phyloP scores from a whole-genome alignment of 2,113 vertebrate genomes.

The Podilymbus podiceps region DNA sequence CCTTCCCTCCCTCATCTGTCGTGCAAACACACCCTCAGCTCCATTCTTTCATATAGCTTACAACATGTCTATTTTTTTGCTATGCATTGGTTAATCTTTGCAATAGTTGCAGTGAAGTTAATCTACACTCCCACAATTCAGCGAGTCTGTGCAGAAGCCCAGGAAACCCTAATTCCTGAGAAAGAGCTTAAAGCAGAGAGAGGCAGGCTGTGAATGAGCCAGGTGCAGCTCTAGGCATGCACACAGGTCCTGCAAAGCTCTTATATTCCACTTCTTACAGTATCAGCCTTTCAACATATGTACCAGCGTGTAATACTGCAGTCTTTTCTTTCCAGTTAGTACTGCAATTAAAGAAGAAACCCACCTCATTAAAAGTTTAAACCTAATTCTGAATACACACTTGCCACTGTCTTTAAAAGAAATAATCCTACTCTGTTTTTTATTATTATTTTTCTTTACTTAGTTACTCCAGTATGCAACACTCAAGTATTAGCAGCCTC shows the following conservation, averaged over 20 bases:
- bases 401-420: background rate
- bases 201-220: background rate
- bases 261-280: accelerated
- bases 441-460: background rate
- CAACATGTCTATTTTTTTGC: background rate
- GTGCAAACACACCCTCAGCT: background rate
- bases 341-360: background rate
- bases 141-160: background rate
- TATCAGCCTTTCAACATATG: background rate
- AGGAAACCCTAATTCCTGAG: background rate
- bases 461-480: background rate
- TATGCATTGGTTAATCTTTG: background rate
- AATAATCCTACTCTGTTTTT: background rate
- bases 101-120: background rate
- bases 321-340: background rate
- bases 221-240: background rate
- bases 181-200: background rate
- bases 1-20: background rate
- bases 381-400: background rate
- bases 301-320: background rate
- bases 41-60: background rate
- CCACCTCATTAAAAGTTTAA: background rate
- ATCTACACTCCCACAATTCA: background rate
- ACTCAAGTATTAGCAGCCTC: background rate
- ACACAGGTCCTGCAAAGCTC: background rate